Percentiles rank a stretch among this genome's conserved stretches.
Evolutionary conservation across 2,113 vertebrate genomes (phyloP).

Genomic region (Callospermophilus lateralis): DNA sequence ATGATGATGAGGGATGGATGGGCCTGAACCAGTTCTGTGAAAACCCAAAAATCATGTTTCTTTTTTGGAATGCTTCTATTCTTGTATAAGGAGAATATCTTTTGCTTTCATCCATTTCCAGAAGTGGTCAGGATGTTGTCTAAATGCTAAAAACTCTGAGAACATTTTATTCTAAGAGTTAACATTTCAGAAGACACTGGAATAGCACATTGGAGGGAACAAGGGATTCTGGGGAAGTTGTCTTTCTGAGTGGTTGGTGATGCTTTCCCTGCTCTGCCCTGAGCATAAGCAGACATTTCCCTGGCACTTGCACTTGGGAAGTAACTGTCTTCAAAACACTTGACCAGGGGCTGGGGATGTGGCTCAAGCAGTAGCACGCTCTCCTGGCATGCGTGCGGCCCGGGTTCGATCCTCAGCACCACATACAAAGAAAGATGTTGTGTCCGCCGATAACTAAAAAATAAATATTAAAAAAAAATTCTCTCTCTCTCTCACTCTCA

Average conservation of each 20-base stretch:
- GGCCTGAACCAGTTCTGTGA: background rate
- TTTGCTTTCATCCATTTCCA: background rate
- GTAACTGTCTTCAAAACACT: background rate
- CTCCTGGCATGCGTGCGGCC: too few species aligned
- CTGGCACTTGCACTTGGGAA: background rate
- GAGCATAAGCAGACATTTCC: background rate
- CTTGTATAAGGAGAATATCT: background rate
- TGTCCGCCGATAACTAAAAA: too few species aligned
- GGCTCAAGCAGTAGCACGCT: too few species aligned
- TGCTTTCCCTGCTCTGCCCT: background rate
- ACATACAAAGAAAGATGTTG: too few species aligned
- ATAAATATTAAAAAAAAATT: too few species aligned
- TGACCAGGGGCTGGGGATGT: too few species aligned
- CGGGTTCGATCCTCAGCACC: too few species aligned
- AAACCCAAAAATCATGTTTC: background rate
- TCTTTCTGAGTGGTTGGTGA: background rate
- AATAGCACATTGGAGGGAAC: background rate
- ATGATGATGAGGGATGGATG: background rate
- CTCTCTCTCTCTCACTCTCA: too few species aligned
- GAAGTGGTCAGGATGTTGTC: background rate
- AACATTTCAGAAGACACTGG: background rate
- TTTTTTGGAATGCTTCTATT: background rate
- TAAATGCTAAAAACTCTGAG: constrained; percentile 17
- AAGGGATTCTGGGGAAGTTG: background rate
- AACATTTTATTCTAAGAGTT: background rate